Conservation (phyloP, 2,888 invertebrate species). For the Aphelenchoides bicaudatus region DNA sequence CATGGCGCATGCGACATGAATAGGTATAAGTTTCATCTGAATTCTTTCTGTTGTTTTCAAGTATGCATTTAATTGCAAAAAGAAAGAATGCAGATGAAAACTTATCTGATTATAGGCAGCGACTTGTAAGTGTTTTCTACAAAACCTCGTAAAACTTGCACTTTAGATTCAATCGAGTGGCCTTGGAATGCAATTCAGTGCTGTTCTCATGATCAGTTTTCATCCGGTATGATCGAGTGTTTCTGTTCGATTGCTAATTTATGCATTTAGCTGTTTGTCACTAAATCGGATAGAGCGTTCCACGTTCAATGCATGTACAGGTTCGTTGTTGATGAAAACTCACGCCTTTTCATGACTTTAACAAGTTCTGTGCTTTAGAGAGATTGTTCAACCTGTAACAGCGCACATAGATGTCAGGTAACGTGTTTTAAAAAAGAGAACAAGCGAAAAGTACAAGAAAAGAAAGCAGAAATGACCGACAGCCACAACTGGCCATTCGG, state of each 20-base stretch:
- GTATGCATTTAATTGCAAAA: no score
- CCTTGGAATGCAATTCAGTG: slow-evolving; percentile 60
- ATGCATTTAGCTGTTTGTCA: slow-evolving; percentile 50
- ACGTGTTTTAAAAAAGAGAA: slow-evolving; percentile 9
- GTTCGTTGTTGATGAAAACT: no score
- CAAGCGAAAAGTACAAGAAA: no score
- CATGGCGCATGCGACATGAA: slow-evolving; percentile 61
- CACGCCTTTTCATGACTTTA: no score
- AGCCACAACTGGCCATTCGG: no score
- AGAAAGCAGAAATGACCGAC: no score
- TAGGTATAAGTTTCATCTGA: no score
- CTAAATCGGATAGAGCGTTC: slow-evolving; percentile 60
- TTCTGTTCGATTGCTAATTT: background rate
- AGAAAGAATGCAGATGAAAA: slow-evolving; percentile 55
- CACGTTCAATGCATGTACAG: slow-evolving; percentile 60
- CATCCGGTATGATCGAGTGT: slow-evolving; percentile 46
- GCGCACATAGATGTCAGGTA: slow-evolving; percentile 58
- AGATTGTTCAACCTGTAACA: slow-evolving; percentile 47
- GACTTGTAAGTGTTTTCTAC: background rate
- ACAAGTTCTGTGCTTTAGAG: no score
- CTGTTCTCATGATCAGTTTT: slow-evolving; percentile 59
- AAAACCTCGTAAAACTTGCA: slow-evolving; percentile 15
- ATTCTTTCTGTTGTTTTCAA: no score
- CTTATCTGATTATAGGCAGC: background rate
- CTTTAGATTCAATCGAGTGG: slow-evolving; percentile 52